Evolutionary conservation across 37 sponge, comb jelly and placozoan genomes (phyloP).

Genomic region (Corticium candelabrum): DNA sequence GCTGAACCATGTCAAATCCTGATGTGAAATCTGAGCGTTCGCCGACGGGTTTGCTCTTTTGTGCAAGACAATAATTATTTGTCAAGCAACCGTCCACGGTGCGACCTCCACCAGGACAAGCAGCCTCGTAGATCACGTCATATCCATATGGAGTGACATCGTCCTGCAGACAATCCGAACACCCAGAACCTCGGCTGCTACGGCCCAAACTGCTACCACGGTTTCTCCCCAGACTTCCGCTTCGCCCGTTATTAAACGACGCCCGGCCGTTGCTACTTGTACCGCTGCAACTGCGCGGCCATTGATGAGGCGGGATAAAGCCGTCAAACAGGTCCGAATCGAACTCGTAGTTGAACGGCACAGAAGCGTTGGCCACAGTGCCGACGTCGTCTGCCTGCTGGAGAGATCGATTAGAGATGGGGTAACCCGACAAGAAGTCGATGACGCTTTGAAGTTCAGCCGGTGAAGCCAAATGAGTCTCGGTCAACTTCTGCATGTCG

Average conservation of each 20-base stretch:
- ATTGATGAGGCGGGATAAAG: background rate
- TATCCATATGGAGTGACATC: background rate
- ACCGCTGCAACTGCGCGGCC: background rate
- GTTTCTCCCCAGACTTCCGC: background rate
- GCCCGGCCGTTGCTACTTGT: background rate
- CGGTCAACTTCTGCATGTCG: too few relatives aligned
- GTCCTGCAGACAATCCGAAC: too few relatives aligned
- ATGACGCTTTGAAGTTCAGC: conserved; percentile 24
- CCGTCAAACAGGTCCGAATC: background rate
- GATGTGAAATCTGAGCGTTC: background rate
- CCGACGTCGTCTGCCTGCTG: background rate
- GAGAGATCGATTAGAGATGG: background rate
- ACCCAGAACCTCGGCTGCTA: background rate
- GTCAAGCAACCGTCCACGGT: too few relatives aligned
- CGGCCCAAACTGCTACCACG: background rate
- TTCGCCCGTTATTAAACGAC: background rate
- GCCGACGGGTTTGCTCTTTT: background rate
- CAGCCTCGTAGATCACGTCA: background rate
- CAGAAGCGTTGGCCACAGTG: background rate
- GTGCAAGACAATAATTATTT: too few relatives aligned
- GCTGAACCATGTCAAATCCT: background rate
- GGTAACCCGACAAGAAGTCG: conserved; percentile 12
- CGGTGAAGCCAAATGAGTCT: conserved; percentile 17
- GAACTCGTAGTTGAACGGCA: background rate
- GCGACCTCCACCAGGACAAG: background rate